Conservation (phyloP, 2,888 invertebrate genomes). For the Aradus depressus region DNA sequence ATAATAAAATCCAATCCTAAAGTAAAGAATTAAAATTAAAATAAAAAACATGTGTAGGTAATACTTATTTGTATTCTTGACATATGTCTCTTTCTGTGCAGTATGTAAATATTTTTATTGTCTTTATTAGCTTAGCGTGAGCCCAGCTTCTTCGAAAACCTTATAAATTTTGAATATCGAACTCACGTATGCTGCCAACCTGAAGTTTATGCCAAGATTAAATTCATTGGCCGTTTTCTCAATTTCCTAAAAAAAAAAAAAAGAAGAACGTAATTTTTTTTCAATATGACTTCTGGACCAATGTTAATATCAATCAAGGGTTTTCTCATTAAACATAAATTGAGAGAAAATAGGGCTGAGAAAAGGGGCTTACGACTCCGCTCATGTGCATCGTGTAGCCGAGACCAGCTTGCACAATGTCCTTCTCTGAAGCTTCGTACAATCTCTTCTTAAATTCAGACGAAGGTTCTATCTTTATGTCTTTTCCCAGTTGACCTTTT, state of each 20-base stretch:
- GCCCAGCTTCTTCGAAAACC: constrained; percentile 44
- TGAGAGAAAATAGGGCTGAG: not conserved
- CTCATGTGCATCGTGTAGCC: constrained; percentile 74
- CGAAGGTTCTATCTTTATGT: constrained; percentile 47
- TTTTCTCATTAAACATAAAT: not conserved
- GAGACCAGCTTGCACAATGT: constrained; percentile 74
- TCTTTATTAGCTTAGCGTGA: constrained; percentile 29
- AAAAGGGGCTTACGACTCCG: constrained; percentile 40
- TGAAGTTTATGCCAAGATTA: constrained; percentile 58
- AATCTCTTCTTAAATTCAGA: constrained; percentile 57
- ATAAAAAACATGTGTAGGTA: too few species aligned
- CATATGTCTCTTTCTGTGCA: not conserved
- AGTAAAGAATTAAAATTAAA: too few species aligned
- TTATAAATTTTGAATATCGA: constrained; percentile 47
- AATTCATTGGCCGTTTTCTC: constrained; percentile 53
- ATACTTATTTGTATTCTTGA: too few species aligned
- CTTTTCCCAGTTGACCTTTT: constrained; percentile 37
- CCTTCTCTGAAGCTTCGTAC: constrained; percentile 68
- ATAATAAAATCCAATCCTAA: too few species aligned
- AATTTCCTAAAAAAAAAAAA: constrained; percentile 43
- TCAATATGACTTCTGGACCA: not conserved
- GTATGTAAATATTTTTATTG: not conserved
- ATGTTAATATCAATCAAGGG: not conserved
- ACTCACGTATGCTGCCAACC: constrained; percentile 47
- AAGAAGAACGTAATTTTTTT: not conserved